Evolutionary conservation across 2,797 vertebrate genomes (phyloP).

Genomic region (Pangasius krempfi): DNA sequence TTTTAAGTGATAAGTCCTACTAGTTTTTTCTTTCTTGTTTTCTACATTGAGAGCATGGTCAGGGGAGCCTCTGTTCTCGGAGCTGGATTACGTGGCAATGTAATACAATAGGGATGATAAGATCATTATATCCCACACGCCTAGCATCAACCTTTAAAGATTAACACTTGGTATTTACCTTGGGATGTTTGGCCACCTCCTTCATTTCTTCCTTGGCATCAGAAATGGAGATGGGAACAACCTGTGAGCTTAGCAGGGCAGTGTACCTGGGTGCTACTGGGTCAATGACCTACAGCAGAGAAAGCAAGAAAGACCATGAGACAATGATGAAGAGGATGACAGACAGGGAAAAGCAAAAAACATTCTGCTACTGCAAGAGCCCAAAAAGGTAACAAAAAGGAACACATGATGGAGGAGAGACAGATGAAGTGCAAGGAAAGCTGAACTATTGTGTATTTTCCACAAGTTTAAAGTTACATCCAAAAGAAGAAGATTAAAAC

Average conservation of each 20-base stretch:
- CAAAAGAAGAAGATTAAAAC: conserved; percentile 18
- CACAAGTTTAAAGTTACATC: background rate
- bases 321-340: background rate
- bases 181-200: conserved; percentile 93
- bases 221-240: conserved; percentile 82
- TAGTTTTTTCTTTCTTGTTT: background rate
- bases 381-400: background rate
- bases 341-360: background rate
- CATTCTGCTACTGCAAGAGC: background rate
- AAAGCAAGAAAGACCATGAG: conserved; percentile 11
- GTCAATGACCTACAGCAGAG: conserved; percentile 86
- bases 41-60: background rate
- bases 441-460: conserved; percentile 11
- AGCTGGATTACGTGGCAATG: background rate
- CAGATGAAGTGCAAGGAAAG: conserved; percentile 40
- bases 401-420: conserved; percentile 33
- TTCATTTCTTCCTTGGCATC: conserved; percentile 88
- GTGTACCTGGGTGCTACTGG: conserved; percentile 92
- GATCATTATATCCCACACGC: background rate
- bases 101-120: too few relatives aligned
- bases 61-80: background rate
- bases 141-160: background rate
- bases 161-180: conserved; percentile 73
- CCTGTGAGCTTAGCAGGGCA: conserved; percentile 85
- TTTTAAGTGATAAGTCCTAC: too few relatives aligned